Evolutionary conservation across 2,113 vertebrate genomes (phyloP), one percentile per base, ranked within the genome.

Genomic region (Cottus gobio): DNA sequence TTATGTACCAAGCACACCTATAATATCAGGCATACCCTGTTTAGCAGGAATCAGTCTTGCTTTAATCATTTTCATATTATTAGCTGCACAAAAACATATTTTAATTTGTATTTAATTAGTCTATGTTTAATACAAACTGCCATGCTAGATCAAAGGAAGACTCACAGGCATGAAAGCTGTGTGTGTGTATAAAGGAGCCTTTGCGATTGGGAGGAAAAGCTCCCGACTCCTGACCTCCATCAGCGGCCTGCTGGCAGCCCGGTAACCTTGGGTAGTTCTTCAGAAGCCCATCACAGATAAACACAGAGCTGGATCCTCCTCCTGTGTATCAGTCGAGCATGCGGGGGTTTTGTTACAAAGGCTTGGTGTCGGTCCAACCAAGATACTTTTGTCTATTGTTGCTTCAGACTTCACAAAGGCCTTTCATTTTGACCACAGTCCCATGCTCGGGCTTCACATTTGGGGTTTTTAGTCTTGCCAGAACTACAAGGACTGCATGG

Each of bases 191-290:
- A 57, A 42, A 24, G 24, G 24, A 57, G 39, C 22, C 16, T 26
- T n/a, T 8, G 8, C 3, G 7, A 67, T 24, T 9, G 30, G 46
- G 39, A 52, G 12, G 44, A 15, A 63, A 7, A 44, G n/a, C n/a
- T n/a, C n/a, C n/a, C n/a, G n/a, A 6, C 31, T 71, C 69, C 73
- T 56, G 20, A 78, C 62, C 28, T 56, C 39, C 67, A 24, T n/a
- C n/a, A n/a, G n/a, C n/a, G n/a, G n/a, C 15, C 36, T 60, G 48
- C 44, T 66, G 42, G 44, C 60, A 28, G 36, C 75, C 34, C 62
- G 64, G 46, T 82, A 62, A 84, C 79, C 81, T 81, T 85, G 79
- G 72, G 37, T 4, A 62, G 50, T 24, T 71, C 68, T 37, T 76
- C 64, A 77, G 71, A 80, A 69, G 76, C 57, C n/a, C 15, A 5